Conservation (phyloP, 2,888 invertebrate species). For the Neoscelio sp. region DNA sequence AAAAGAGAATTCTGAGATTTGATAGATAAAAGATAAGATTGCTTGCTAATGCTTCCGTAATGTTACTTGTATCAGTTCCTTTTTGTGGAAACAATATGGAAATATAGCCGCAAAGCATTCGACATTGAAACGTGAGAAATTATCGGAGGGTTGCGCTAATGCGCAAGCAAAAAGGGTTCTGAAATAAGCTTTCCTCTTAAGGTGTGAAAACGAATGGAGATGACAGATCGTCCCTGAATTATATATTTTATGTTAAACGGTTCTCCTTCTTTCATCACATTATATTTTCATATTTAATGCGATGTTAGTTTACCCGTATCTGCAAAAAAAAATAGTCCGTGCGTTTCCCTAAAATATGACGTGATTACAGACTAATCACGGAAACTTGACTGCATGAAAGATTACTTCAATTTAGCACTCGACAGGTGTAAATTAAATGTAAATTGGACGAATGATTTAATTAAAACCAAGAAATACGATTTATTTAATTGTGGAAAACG, state of each 20-base stretch:
- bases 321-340: neutral
- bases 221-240: constrained; percentile 16
- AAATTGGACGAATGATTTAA: constrained; percentile 19
- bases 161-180: constrained; percentile 10
- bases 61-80: neutral
- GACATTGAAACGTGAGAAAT: constrained; percentile 26
- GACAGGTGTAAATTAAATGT: constrained; percentile 5
- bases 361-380: neutral
- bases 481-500: too few relatives aligned
- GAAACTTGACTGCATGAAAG: neutral
- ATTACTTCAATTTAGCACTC: constrained; percentile 7
- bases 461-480: too few relatives aligned
- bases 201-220: constrained; percentile 16
- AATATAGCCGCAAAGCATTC: constrained; percentile 23
- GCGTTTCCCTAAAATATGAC: constrained; percentile 1
- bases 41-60: neutral
- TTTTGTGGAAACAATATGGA: constrained; percentile 26
- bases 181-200: neutral
- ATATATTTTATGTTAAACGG: constrained; percentile 1
- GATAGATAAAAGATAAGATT: neutral
- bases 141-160: constrained; percentile 36
- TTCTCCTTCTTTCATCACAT: constrained; percentile 16
- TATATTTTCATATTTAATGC: constrained; percentile 33
- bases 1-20: neutral
- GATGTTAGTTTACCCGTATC: constrained; percentile 2